phyloP scores from a whole-genome alignment of 2,113 vertebrate genomes.

The Protobothrops flavoviridis region DNA sequence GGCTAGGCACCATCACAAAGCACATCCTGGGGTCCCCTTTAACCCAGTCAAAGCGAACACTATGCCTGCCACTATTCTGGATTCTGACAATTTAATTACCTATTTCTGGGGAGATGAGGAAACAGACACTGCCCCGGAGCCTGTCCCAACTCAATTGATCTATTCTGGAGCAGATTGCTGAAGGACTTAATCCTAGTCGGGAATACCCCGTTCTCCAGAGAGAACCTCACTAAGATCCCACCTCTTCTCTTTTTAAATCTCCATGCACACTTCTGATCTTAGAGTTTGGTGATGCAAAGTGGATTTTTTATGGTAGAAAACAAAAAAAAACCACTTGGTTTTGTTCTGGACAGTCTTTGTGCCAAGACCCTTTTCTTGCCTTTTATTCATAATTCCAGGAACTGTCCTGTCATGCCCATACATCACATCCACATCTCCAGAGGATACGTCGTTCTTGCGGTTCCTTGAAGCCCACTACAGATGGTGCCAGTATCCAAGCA shows the following conservation, averaged over 20 bases:
- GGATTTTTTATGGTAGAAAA: not conserved
- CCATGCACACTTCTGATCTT: not conserved
- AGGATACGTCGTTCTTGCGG: not conserved
- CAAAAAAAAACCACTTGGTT: not conserved
- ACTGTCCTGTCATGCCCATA: not conserved
- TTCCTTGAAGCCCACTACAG: too few relatives aligned
- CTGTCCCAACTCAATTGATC: slow-evolving; percentile 22
- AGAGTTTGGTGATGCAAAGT: not conserved
- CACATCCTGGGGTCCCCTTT: slow-evolving; percentile 17
- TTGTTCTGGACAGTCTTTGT: not conserved
- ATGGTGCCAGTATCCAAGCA: too few relatives aligned
- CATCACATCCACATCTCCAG: not conserved
- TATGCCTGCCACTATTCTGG: slow-evolving; percentile 26
- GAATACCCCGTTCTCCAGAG: not conserved
- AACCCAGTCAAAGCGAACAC: slow-evolving; percentile 24
- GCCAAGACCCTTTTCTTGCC: slow-evolving; percentile 5
- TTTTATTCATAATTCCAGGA: not conserved
- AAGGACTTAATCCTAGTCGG: not conserved
- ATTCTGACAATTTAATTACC: slow-evolving; percentile 30
- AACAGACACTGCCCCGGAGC: not conserved
- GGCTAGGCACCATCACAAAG: slow-evolving; percentile 23
- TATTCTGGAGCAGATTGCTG: slow-evolving; percentile 18
- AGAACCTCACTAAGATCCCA: not conserved
- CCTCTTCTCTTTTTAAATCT: not conserved
- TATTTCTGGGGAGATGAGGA: slow-evolving; percentile 35